phyloP scores from a whole-genome alignment of 2,113 vertebrate species.

The Glareola pratincola region DNA sequence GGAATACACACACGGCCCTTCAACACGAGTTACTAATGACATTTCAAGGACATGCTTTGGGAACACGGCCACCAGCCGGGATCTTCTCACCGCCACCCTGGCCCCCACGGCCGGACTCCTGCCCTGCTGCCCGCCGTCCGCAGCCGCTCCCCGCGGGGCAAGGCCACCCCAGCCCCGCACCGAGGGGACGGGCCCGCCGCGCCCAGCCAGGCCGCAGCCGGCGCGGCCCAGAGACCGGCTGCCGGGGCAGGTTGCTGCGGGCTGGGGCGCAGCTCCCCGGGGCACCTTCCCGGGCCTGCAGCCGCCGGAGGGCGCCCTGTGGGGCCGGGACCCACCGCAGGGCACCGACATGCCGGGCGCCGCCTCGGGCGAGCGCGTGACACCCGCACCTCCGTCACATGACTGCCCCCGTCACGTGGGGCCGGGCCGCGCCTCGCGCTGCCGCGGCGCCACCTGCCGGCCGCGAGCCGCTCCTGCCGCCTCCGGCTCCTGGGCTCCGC shows the following conservation, averaged over 20 bases:
- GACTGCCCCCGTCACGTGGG: neutral
- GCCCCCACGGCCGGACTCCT: no score
- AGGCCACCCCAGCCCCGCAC: neutral
- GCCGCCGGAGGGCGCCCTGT: neutral
- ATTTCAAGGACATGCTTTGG: neutral
- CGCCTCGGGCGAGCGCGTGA: neutral
- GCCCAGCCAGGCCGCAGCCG: neutral
- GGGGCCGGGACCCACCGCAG: neutral
- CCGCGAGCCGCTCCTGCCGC: rapidly evolving
- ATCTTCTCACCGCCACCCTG: no score
- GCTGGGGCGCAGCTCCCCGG: neutral
- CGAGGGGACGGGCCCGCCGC: no score
- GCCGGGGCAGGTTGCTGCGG: neutral
- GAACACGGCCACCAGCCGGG: neutral
- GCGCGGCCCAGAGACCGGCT: no score
- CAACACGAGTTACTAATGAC: neutral
- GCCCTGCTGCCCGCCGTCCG: neutral
- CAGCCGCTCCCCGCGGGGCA: no score
- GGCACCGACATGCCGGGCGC: neutral
- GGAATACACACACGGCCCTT: neutral
- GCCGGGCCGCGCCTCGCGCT: rapidly evolving
- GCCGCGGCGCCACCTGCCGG: neutral
- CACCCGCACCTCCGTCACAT: neutral
- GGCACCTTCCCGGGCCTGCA: neutral
- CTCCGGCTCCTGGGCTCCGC: rapidly evolving